These are phyloP conservation scores for Nerophis lumbriciformis DNA, from an alignment of 2,113 vertebrate genomes.

Conservation along the genomic window DNA sequence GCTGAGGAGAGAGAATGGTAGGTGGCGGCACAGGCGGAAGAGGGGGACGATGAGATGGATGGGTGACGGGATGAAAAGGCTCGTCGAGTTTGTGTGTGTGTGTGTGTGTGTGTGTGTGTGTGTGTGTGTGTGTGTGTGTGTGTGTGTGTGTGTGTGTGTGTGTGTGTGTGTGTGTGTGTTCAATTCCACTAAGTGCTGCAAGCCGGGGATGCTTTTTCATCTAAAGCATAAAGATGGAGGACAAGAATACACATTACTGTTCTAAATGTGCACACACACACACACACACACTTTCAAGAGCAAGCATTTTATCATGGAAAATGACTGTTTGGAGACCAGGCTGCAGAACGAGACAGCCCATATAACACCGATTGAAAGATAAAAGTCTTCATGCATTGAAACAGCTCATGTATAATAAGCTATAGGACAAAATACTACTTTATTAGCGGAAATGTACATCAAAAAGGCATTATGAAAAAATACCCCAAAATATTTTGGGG, in stretches of 20 bases:
- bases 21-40: neutral
- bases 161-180: constrained; percentile 19
- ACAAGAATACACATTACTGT: constrained; percentile 46
- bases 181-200: constrained; percentile 67
- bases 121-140: constrained; percentile 7
- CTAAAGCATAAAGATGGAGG: constrained; percentile 45
- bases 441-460: neutral
- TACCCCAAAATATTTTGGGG: too few species aligned
- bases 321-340: neutral
- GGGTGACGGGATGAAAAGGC: constrained; percentile 1
- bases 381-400: neutral
- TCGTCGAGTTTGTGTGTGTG: constrained; percentile 8
- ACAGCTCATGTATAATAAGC: neutral
- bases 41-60: neutral
- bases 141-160: constrained; percentile 16
- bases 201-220: constrained; percentile 44
- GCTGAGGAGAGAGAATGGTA: neutral
- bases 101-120: constrained; percentile 16
- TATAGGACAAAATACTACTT: neutral
- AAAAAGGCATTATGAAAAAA: too few species aligned
- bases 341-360: neutral
- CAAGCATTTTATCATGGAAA: constrained; percentile 2
- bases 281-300: neutral
- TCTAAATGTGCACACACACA: constrained; percentile 12
- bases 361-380: neutral